Evolutionary conservation across 2,888 invertebrate species (phyloP), one percentile per base, ranked within the genome.

Genomic region (Leptopilina syphax): DNA sequence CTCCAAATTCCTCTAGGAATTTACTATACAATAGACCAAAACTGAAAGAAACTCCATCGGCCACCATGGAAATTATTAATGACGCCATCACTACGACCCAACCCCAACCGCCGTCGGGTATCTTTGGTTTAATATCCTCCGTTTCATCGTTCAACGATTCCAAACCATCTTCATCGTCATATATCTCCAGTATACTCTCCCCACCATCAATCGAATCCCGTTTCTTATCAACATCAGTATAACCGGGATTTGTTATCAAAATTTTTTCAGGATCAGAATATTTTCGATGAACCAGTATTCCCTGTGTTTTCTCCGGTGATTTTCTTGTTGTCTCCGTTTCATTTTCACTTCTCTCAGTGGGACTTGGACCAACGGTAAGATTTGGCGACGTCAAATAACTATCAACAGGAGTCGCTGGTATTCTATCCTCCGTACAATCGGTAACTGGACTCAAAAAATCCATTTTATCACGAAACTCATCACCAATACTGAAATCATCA

Each of bases 41-140:
- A 1, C 97, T 97, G 91, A 98, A 98, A 77, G 97, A 97, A 79
- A 98, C 95, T 0, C 98, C 98, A 91, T 98, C 98, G 63, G 97
- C 97, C 76, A 98, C 96, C 93, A 97, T 95, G 27, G 97, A 97
- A 80, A 98, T 95, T 65, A 97, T 91, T 84, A 98, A 95, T 0
- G 97, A 97, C 4, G 97, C 95, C 63, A 96, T 91, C 0, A 98
- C 98, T 1, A 98, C 96, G 27, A 97, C 94, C 98, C 97, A 98
- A 9, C 97, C 97, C 96, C 96, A 97, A 2, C 96, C 97, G 0
- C 97, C 97, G 86, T 97, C 97, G 0, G 96, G 97, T 67, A 95
- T 94, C 65, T 93, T 93, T 0, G 94, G 93, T 85, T 93, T 93
- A 85, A 80, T 92, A 90, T 83, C 87, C 84, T 50, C 92, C 83